Conservation (phyloP, 2,888 invertebrate genomes). For the Lochmaea capreae region DNA sequence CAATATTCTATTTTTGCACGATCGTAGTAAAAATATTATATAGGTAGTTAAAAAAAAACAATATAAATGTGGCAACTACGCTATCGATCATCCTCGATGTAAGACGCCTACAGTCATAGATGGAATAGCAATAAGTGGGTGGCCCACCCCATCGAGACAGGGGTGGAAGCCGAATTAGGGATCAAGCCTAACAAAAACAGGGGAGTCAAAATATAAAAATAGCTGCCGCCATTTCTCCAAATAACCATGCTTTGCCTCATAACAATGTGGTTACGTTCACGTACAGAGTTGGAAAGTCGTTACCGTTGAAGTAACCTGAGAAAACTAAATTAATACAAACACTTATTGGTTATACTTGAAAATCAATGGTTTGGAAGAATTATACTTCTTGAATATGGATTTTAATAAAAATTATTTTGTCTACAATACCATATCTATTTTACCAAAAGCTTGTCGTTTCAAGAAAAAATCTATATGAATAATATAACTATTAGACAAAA, state of each 20-base stretch:
- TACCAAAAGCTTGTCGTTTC: no score
- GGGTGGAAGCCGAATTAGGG: slow-evolving; percentile 64
- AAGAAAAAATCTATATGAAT: no score
- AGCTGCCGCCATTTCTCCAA: slow-evolving; percentile 56
- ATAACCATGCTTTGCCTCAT: slow-evolving; percentile 34
- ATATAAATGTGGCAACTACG: slow-evolving; percentile 31
- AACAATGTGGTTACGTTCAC: slow-evolving; percentile 42
- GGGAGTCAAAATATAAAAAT: slow-evolving; percentile 63
- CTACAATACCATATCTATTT: no score
- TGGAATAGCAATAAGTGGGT: slow-evolving; percentile 65
- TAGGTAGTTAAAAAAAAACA: no score
- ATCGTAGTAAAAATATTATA: no score
- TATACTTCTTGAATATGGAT: no score
- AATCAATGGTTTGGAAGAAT: not conserved
- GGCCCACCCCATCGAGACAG: slow-evolving; percentile 45
- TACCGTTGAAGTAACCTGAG: slow-evolving; percentile 1
- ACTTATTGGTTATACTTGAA: no score
- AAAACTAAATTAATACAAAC: not conserved
- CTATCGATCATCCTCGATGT: slow-evolving; percentile 60
- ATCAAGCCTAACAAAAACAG: slow-evolving; percentile 63
- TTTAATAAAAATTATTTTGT: no score
- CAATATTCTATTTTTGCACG: no score
- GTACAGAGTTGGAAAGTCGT: slow-evolving; percentile 11
- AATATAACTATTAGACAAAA: no score
- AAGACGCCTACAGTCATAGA: slow-evolving; percentile 63